Percentiles rank a stretch among this genome's conserved stretches.
Evolutionary conservation across 1,140 invertebrate species (phyloP).

Genomic region (Saccostrea glomerata): DNA sequence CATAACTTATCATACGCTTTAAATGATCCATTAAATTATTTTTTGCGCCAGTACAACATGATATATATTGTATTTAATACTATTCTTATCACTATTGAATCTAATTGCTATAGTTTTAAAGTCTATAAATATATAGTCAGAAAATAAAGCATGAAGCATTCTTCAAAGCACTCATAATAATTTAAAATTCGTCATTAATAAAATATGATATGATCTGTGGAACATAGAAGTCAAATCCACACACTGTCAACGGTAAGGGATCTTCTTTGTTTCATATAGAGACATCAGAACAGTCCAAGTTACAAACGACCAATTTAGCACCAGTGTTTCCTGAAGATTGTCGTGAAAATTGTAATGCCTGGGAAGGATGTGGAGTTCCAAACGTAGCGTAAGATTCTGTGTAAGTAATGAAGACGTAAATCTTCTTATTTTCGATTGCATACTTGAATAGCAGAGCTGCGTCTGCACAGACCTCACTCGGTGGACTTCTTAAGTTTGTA

Average conservation of each 20-base stretch:
- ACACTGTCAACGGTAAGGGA: slow-evolving; percentile 82
- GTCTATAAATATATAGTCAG: too few relatives aligned
- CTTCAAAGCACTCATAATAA: too few relatives aligned
- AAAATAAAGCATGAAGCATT: too few relatives aligned
- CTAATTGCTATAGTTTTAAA: too few relatives aligned
- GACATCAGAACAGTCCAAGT: slow-evolving; percentile 79
- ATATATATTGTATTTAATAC: too few relatives aligned
- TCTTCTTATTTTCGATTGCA: slow-evolving; percentile 81
- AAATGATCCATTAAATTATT: too few relatives aligned
- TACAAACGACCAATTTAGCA: slow-evolving; percentile 80
- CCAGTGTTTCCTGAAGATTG: slow-evolving; percentile 63
- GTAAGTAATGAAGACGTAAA: slow-evolving; percentile 72
- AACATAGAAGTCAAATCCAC: slow-evolving; percentile 83
- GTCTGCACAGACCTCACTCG: slow-evolving; percentile 61
- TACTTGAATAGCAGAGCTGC: slow-evolving; percentile 82
- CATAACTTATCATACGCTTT: too few relatives aligned
- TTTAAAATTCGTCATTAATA: slow-evolving; percentile 48
- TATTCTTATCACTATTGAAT: too few relatives aligned
- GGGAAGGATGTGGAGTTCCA: slow-evolving; percentile 60
- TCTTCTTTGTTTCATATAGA: slow-evolving; percentile 79
- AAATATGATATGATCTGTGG: slow-evolving; percentile 80
- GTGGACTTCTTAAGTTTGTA: not conserved
- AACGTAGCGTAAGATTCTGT: slow-evolving; percentile 69
- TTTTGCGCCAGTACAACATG: too few relatives aligned
- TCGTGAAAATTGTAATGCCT: slow-evolving; percentile 67